Percentiles rank a stretch among this genome's conserved stretches.
Evolutionary conservation across 2,888 invertebrate species (phyloP).

Genomic region (Dimorphilus gyrociliatus): DNA sequence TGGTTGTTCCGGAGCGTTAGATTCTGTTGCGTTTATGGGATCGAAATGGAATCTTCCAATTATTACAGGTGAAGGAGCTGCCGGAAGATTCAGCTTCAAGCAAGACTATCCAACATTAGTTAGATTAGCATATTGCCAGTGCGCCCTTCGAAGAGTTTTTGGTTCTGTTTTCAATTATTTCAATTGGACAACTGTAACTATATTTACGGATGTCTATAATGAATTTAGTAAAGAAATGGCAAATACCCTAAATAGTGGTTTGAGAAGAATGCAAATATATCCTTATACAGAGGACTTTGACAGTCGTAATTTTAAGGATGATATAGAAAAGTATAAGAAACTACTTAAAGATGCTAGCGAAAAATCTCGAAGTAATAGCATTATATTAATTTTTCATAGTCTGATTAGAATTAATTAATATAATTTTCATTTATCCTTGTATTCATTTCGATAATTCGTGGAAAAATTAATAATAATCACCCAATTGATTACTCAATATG

Average conservation of each 20-base stretch:
- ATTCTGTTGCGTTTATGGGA: not conserved
- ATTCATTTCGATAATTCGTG: no score
- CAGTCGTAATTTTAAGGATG: no score
- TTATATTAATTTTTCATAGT: no score
- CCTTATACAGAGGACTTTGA: not conserved
- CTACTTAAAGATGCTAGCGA: slow-evolving; percentile 3
- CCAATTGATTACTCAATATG: not conserved
- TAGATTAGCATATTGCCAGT: slow-evolving; percentile 4
- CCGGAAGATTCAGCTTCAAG: slow-evolving; percentile 3
- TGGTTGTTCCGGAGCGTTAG: not conserved
- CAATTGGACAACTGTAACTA: slow-evolving; percentile 2
- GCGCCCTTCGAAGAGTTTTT: slow-evolving; percentile 2
- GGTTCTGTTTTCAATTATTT: slow-evolving; percentile 1
- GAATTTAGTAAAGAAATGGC: not conserved
- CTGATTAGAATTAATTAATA: no score
- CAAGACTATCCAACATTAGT: slow-evolving; percentile 1
- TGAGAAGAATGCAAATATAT: not conserved
- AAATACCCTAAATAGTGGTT: not conserved
- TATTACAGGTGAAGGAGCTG: slow-evolving; percentile 1
- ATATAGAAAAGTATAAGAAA: no score
- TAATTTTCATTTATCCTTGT: no score
- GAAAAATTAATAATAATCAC: no score
- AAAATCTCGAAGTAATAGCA: slow-evolving; percentile 4
- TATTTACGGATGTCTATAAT: slow-evolving; percentile 1
- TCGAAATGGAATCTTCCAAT: no score